Evolutionary conservation across 2,113 vertebrate species (phyloP).

Genomic region (Onychorhynchus coronatus): DNA sequence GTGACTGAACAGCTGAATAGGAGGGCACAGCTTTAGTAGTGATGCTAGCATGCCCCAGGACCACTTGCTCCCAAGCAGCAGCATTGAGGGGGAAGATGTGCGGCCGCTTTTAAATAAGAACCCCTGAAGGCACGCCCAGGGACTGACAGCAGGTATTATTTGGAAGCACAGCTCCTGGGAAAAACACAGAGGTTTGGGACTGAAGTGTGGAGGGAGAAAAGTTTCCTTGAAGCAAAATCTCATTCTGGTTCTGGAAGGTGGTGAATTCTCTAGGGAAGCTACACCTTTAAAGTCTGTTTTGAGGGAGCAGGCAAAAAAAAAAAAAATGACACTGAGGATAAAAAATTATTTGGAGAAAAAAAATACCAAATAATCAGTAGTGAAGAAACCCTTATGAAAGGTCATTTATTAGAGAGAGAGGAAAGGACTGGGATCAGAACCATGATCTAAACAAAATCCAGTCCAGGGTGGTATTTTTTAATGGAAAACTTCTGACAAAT

Average conservation of each 20-base stretch:
- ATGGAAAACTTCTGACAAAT: slow-evolving; percentile 55
- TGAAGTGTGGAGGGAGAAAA: not conserved
- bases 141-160: not conserved
- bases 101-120: not conserved
- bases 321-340: not conserved
- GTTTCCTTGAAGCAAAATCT: not conserved
- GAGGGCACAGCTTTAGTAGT: not conserved
- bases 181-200: not conserved
- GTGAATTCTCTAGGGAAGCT: not conserved
- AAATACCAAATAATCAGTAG: not conserved
- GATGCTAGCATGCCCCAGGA: not conserved
- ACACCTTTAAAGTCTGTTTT: not conserved
- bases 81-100: not conserved
- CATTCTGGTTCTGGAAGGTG: not conserved
- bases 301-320: not conserved
- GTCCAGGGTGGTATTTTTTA: slow-evolving; percentile 20
- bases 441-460: slow-evolving; percentile 17
- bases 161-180: not conserved
- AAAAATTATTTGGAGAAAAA: not conserved
- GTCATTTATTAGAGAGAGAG: slow-evolving; percentile 19
- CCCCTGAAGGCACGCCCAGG: not conserved
- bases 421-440: not conserved
- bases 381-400: slow-evolving; percentile 27
- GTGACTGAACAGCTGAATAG: not conserved
- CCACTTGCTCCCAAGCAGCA: fast-evolving